phyloP scores from a whole-genome alignment of 2,797 vertebrate genomes.

The Phrynocephalus vlangalii region DNA sequence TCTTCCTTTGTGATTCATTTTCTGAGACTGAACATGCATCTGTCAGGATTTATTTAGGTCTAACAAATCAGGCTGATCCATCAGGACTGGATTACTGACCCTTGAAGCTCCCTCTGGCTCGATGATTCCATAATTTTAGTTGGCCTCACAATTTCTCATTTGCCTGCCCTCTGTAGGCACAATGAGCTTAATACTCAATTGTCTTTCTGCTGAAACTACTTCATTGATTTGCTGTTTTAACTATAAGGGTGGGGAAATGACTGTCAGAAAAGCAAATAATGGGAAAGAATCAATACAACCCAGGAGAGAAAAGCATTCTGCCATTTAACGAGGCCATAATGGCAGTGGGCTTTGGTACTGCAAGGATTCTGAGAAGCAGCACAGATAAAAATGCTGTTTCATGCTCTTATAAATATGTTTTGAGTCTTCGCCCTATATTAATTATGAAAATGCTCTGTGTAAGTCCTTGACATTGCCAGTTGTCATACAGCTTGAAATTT shows the following conservation, averaged over 20 bases:
- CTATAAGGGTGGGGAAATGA: neutral
- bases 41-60: constrained; percentile 27
- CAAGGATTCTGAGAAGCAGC: constrained; percentile 33
- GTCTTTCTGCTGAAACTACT: neutral
- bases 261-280: constrained; percentile 51
- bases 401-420: constrained; percentile 44
- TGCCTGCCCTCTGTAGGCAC: neutral
- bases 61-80: constrained; percentile 1
- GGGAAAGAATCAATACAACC: constrained; percentile 59
- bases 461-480: constrained; percentile 42
- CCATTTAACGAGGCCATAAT: constrained; percentile 30
- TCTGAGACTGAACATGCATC: neutral
- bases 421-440: constrained; percentile 30
- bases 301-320: constrained; percentile 51
- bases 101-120: constrained; percentile 11
- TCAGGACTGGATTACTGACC: constrained; percentile 20
- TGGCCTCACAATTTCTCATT: neutral
- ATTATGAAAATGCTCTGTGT: constrained; percentile 34
- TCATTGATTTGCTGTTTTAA: constrained; percentile 2
- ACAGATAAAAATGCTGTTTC: constrained; percentile 40
- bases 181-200: neutral
- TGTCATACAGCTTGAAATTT: constrained; percentile 11
- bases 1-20: neutral
- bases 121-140: constrained; percentile 6
- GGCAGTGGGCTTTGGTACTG: constrained; percentile 43